Conservation (phyloP, 1,140 invertebrate genomes). For the Penaeus chinensis region DNA sequence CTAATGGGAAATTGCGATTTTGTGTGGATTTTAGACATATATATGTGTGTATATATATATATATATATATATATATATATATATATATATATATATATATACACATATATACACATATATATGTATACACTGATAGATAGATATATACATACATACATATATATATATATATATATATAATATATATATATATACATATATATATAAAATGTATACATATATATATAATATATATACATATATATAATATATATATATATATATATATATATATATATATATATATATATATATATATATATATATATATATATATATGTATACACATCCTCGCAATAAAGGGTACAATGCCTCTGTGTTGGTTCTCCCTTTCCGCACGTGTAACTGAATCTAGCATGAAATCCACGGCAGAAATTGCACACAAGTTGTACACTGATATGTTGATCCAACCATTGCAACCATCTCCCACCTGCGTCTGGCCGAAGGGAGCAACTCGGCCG, state of each 20-base stretch:
- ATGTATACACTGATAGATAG: background rate
- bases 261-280: constrained; percentile 20
- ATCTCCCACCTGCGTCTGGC: no score
- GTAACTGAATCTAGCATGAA: no score
- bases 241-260: constrained; percentile 1
- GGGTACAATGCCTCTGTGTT: no score
- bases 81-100: background rate
- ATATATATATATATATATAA: no score
- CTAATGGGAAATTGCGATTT: no score
- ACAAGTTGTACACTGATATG: no score
- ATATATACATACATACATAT: background rate
- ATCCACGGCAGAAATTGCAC: no score
- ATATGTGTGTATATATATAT: background rate
- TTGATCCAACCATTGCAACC: no score
- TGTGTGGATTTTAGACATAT: background rate
- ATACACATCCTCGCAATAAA: no score
- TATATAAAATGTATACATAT: background rate
- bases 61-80: constrained; percentile 22
- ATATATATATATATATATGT: no score
- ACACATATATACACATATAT: background rate
- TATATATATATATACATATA: constrained; percentile 6
- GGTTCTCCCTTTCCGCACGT: no score
- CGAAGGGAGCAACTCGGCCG: no score
- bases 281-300: constrained; percentile 23
- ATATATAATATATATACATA: background rate